phyloP scores from a whole-genome alignment of 2,113 vertebrate species.

The Oenanthe melanoleuca region DNA sequence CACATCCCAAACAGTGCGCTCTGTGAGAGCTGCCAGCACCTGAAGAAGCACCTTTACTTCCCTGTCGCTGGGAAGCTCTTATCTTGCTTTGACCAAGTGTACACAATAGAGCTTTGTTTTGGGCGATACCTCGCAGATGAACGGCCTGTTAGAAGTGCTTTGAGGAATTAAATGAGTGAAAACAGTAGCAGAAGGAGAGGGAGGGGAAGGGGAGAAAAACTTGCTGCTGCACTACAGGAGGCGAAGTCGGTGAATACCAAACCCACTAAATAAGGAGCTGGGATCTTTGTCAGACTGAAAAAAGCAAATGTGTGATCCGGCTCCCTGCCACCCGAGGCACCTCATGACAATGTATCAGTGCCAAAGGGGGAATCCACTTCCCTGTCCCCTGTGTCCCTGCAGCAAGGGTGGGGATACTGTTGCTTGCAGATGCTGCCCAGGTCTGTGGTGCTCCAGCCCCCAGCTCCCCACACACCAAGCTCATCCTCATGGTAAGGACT shows the following conservation, averaged over 20 bases:
- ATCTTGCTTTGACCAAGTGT: neutral
- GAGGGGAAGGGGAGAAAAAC: neutral
- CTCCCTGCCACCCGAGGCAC: neutral
- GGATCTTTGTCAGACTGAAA: neutral
- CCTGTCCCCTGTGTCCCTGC: neutral
- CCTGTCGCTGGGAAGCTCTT: neutral
- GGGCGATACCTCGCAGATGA: neutral
- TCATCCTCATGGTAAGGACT: neutral
- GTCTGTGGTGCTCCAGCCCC: neutral
- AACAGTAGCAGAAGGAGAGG: neutral
- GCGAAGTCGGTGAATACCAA: neutral
- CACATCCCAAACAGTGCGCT: neutral
- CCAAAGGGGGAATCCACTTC: neutral
- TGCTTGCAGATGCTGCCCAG: accelerated
- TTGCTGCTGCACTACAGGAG: neutral
- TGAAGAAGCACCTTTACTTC: conserved; percentile 30
- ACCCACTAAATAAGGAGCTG: neutral
- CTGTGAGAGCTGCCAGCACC: conserved; percentile 33
- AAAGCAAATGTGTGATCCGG: neutral
- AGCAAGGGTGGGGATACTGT: neutral
- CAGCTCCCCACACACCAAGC: neutral
- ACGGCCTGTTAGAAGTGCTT: neutral
- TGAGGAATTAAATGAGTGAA: conserved; percentile 1
- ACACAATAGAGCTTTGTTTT: conserved; percentile 30
- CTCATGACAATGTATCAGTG: neutral